A percentile compares a stretch with the other conserved stretches of the same genome.
phyloP scores from a whole-genome alignment of 2,797 vertebrate species.

The Xenopus petersii region DNA sequence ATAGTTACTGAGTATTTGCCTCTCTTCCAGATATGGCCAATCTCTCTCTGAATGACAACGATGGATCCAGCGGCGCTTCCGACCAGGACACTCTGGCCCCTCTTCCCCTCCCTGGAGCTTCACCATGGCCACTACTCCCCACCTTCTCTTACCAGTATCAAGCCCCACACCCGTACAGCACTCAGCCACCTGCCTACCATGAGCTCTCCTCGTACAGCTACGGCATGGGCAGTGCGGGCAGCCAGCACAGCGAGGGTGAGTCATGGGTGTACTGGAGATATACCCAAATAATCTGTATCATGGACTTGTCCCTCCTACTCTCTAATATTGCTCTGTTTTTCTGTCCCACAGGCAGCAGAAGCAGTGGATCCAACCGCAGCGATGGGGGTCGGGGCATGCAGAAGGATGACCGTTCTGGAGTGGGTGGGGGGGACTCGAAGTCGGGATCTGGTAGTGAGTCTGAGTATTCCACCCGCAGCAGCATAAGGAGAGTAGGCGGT shows the following conservation, averaged over 20 bases:
- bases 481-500: constrained; percentile 58
- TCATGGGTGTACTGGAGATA: rapidly evolving
- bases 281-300: too few species aligned
- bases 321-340: neutral
- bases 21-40: constrained; percentile 76
- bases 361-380: constrained; percentile 83
- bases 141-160: constrained; percentile 84
- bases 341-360: constrained; percentile 75
- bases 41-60: constrained; percentile 87
- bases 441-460: constrained; percentile 86
- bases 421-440: constrained; percentile 68
- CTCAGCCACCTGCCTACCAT: constrained; percentile 86
- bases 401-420: constrained; percentile 68
- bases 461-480: constrained; percentile 78
- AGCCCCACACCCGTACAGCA: constrained; percentile 79
- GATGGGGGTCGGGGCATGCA: constrained; percentile 76
- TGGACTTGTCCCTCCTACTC: too few species aligned
- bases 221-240: constrained; percentile 81
- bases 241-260: constrained; percentile 89
- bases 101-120: constrained; percentile 78
- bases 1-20: neutral
- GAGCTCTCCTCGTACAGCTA: constrained; percentile 88
- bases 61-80: constrained; percentile 86
- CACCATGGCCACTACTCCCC: constrained; percentile 86
- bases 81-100: constrained; percentile 89